Percentiles rank a stretch among this genome's conserved stretches.
These are phyloP conservation scores for Pipra filicauda DNA, from an alignment of 2,113 vertebrate genomes.

Conservation along the genomic window DNA sequence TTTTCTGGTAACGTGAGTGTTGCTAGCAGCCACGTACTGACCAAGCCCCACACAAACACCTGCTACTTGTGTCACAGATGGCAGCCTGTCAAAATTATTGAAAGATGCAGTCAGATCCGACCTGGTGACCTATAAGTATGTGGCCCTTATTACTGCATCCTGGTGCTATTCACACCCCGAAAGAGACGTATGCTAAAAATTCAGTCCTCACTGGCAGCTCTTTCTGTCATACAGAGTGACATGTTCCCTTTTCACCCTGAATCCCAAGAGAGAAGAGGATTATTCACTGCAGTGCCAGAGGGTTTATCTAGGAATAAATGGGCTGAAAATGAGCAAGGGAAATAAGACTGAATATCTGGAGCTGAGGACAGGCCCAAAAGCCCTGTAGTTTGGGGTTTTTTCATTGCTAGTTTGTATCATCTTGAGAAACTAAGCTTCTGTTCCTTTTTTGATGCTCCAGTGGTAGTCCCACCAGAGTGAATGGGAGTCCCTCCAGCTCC, in stretches of 20 bases:
- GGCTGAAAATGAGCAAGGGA: conserved; percentile 58
- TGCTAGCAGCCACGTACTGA: background rate
- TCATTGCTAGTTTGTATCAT: background rate
- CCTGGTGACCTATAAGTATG: background rate
- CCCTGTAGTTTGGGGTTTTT: background rate
- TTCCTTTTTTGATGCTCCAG: background rate
- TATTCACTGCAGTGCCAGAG: conserved; percentile 35
- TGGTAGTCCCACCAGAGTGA: background rate
- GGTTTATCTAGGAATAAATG: conserved; percentile 52
- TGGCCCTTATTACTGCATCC: conserved; percentile 40
- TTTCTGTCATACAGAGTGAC: conserved; percentile 27
- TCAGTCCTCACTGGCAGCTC: background rate
- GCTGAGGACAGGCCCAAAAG: background rate
- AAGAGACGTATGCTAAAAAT: conserved; percentile 2
- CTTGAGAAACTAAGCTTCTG: background rate
- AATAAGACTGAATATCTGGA: background rate
- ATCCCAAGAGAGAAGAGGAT: conserved; percentile 40
- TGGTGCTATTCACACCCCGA: conserved; percentile 9
- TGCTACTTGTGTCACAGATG: conserved; percentile 54
- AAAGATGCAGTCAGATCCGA: conserved; percentile 43
- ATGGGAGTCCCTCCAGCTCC: background rate
- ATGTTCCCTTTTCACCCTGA: conserved; percentile 29
- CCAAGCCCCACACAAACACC: background rate
- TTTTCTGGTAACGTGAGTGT: background rate
- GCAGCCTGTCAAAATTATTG: conserved; percentile 45